Percentiles rank a stretch among this genome's conserved stretches.
Conservation (phyloP, 2,888 invertebrate species). For the Athalia circularis region DNA sequence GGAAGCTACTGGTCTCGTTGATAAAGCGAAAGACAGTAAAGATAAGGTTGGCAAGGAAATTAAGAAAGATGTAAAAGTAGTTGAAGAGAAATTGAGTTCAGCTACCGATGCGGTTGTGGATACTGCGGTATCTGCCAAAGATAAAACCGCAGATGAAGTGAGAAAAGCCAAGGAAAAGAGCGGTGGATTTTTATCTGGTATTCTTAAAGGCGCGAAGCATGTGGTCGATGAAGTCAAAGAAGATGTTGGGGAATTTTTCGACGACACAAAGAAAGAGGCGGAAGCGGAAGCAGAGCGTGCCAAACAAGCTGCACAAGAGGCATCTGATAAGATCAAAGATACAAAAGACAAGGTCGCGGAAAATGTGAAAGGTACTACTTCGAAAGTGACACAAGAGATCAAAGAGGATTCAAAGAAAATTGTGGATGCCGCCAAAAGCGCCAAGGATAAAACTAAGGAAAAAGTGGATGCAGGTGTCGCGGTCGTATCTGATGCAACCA, state of each 20-base stretch:
- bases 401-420: conserved; percentile 56
- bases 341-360: conserved; percentile 40
- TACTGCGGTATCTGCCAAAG: conserved; percentile 48
- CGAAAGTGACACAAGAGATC: conserved; percentile 53
- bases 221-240: conserved; percentile 64
- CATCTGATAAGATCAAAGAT: conserved; percentile 50
- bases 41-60: conserved; percentile 49
- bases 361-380: conserved; percentile 55
- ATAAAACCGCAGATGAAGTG: conserved; percentile 59
- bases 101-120: conserved; percentile 47
- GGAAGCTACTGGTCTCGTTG: conserved; percentile 4
- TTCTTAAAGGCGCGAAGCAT: conserved; percentile 63
- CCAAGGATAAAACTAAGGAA: conserved; percentile 64
- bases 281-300: conserved; percentile 60
- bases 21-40: conserved; percentile 48
- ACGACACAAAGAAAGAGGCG: conserved; percentile 51
- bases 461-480: conserved; percentile 47
- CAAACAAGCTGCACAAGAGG: conserved; percentile 62
- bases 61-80: conserved; percentile 47
- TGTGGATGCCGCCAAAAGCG: conserved; percentile 66
- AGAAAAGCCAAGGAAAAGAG: conserved; percentile 63
- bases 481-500: conserved; percentile 41
- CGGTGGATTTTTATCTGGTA: conserved; percentile 57
- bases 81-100: conserved; percentile 51
- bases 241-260: conserved; percentile 40